Conservation (phyloP, 2,888 invertebrate species). For the Silvanus unidentatus region DNA sequence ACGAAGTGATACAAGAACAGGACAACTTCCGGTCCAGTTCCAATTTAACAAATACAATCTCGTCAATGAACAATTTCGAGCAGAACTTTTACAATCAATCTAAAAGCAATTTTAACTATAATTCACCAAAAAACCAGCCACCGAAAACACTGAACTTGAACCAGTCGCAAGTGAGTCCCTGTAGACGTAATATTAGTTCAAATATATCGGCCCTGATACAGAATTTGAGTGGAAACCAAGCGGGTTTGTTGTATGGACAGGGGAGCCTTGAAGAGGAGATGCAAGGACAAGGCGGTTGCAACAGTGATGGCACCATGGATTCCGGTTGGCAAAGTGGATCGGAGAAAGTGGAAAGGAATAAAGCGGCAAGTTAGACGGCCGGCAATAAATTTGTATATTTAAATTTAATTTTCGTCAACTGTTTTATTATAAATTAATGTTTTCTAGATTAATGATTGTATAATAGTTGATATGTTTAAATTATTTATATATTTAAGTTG, state of each 20-base stretch:
- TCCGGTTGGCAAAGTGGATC: slow-evolving; percentile 66
- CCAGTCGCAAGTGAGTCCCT: slow-evolving; percentile 17
- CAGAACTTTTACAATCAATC: slow-evolving; percentile 40
- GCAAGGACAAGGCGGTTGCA: slow-evolving; percentile 39
- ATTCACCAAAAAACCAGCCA: slow-evolving; percentile 35
- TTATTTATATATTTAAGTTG: slow-evolving; percentile 23
- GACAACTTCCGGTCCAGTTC: slow-evolving; percentile 18
- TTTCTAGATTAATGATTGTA: neutral
- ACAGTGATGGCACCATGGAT: slow-evolving; percentile 55
- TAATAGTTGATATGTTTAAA: slow-evolving; percentile 11
- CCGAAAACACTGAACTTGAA: slow-evolving; percentile 37
- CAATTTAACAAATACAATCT: slow-evolving; percentile 44
- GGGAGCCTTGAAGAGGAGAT: slow-evolving; percentile 39
- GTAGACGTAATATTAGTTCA: slow-evolving; percentile 41
- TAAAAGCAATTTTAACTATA: slow-evolving; percentile 26
- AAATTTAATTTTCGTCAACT: slow-evolving; percentile 8
- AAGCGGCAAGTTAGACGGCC: slow-evolving; percentile 29
- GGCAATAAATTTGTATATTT: slow-evolving; percentile 40
- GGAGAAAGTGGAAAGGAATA: slow-evolving; percentile 50
- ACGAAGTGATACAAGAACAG: slow-evolving; percentile 54
- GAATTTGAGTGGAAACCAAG: slow-evolving; percentile 47
- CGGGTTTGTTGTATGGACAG: slow-evolving; percentile 45
- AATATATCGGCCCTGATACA: slow-evolving; percentile 49
- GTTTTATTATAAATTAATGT: neutral
- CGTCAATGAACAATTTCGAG: slow-evolving; percentile 40